Base-by-base conservation (phyloP, 2,797 vertebrate genomes). In the Perodicticus potto region DNA sequence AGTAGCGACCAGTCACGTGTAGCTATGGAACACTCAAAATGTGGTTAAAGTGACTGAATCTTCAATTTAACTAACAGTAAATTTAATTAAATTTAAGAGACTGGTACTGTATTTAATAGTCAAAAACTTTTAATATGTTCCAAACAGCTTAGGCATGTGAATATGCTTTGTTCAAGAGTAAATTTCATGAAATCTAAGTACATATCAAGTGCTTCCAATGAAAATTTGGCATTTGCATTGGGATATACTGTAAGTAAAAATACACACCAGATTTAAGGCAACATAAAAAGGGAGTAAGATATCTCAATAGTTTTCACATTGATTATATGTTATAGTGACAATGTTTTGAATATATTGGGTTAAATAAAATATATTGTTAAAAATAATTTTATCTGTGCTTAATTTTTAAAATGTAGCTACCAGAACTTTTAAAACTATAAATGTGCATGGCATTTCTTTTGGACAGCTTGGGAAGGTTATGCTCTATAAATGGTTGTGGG, bases 51-150 rank as follows among this genome's bases (percentile, higher is more conserved):
- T 45, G 80, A 81, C 16, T 65, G 27, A 86, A 37, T 73, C 90
- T 92, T 53, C 45, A 61, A 11, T 55, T 84, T 89, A 57, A 67
- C 63, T 45, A 53, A 53, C 14, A 53, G 14, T 83, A 57, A 94
- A 12, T 84, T 70, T 84, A 74, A 59, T 89, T 89, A 93, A 81
- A 76, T 53, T 92, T 90, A 86, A 73, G 27, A 96, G 85, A 86
- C 5, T 2, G 27, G 63, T 61, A 27, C 17, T 63, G 2, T 43
- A 72, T 34, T 89, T 19, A 85, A 45, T 87, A 89, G 73, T 43
- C 89, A 55, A 78, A 94, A 89, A 37, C 55, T n/a, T 84, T 76
- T 57, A 45, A 37, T 83, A 67, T 67, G 32, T 89, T 74, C 70
- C 20, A 93, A 96, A 74, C n/a, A 82, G 82, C 3, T 49, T 89